Percentiles rank a stretch among this genome's conserved stretches.
Conservation (phyloP, 2,113 vertebrate species). For the Beaufortia kweichowensis region DNA sequence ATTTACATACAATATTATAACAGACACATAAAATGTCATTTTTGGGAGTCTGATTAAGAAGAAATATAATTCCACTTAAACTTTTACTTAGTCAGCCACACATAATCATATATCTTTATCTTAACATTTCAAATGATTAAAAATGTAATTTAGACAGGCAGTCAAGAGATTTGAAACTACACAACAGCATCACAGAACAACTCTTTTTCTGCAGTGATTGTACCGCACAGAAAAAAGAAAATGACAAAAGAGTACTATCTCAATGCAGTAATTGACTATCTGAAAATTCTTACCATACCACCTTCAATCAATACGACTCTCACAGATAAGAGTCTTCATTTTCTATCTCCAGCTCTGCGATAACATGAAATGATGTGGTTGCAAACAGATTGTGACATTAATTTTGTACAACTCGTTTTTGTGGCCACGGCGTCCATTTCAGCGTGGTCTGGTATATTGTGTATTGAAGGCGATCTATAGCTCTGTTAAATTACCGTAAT, state of each 20-base stretch:
- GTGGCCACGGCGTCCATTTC: constrained; percentile 29
- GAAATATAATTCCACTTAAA: no score
- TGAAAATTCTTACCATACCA: constrained; percentile 49
- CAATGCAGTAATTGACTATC: constrained; percentile 52
- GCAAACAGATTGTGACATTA: constrained; percentile 54
- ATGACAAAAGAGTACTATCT: constrained; percentile 44
- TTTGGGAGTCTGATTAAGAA: no score
- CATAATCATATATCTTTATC: background rate
- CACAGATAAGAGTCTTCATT: constrained; percentile 53
- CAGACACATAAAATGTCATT: no score
- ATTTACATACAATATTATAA: no score
- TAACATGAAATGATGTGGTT: constrained; percentile 52
- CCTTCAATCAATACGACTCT: constrained; percentile 46
- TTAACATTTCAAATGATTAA: background rate
- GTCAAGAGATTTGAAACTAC: background rate
- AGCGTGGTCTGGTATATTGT: background rate
- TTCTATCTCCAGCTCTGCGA: constrained; percentile 41
- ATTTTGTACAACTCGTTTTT: constrained; percentile 45
- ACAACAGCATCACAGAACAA: constrained; percentile 21
- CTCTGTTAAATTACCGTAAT: constrained; percentile 42
- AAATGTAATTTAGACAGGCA: background rate
- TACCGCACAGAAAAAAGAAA: constrained; percentile 30
- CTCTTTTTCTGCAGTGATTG: constrained; percentile 32
- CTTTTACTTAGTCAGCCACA: background rate
- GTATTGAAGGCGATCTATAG: constrained; percentile 44